Evolutionary conservation across 2,888 invertebrate species (phyloP).

Genomic region (Cantharis rufa): DNA sequence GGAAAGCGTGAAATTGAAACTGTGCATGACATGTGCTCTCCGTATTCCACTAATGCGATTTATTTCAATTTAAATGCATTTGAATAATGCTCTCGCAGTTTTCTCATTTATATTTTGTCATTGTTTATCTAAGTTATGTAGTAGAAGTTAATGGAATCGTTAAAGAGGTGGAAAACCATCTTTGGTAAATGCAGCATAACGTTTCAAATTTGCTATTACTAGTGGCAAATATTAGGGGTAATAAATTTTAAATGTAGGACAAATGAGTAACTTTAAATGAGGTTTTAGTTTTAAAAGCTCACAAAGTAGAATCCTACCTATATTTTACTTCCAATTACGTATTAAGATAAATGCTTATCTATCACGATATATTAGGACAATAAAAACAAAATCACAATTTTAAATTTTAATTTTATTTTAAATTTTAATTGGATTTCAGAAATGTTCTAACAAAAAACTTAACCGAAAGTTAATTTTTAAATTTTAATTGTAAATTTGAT

Average conservation of each 20-base stretch:
- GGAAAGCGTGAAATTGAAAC: slow-evolving; percentile 36
- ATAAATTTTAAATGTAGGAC: neutral
- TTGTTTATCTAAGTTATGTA: neutral
- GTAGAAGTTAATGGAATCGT: neutral
- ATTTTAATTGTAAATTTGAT: too few species aligned
- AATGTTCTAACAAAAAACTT: too few species aligned
- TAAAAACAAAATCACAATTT: neutral
- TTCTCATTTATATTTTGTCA: neutral
- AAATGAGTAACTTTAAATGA: neutral
- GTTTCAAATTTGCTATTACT: neutral
- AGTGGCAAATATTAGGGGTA: neutral
- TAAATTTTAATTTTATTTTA: neutral
- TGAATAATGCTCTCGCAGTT: slow-evolving; percentile 9
- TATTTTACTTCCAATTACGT: neutral
- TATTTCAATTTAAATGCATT: slow-evolving; percentile 24
- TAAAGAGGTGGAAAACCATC: neutral
- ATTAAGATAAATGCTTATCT: neutral
- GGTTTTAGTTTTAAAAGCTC: neutral
- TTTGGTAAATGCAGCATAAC: neutral
- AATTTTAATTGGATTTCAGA: too few species aligned
- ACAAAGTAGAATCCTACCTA: neutral
- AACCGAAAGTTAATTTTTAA: too few species aligned
- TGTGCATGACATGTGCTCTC: slow-evolving; percentile 37
- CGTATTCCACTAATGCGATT: slow-evolving; percentile 21
- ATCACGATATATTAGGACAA: neutral